A percentile compares a stretch with the other conserved stretches of the same genome.
These are phyloP conservation scores for Hymenochirus boettgeri DNA, from an alignment of 2,113 vertebrate species.

Conservation along the genomic window DNA sequence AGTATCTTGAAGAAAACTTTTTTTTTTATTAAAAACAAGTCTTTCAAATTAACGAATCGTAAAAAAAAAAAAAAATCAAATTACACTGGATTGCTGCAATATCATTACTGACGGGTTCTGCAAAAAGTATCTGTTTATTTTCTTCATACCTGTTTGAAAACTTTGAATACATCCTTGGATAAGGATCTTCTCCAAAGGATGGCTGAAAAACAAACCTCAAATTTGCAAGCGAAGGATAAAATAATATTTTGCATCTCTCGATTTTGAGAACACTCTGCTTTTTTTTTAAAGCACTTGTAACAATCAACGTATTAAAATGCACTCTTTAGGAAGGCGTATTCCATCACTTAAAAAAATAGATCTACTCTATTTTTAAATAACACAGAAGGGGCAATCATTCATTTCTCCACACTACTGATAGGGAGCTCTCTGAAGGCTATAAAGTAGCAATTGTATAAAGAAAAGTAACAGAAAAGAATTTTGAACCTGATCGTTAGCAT, in stretches of 20 bases:
- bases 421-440: conserved; percentile 60
- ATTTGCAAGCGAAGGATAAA: conserved; percentile 42
- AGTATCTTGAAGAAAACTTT: conserved; percentile 40
- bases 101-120: conserved; percentile 46
- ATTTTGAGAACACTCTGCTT: conserved; percentile 50
- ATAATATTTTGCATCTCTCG: conserved; percentile 42
- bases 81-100: conserved; percentile 55
- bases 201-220: conserved; percentile 42
- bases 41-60: too few species aligned
- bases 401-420: conserved; percentile 64
- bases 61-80: conserved; percentile 39
- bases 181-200: conserved; percentile 49
- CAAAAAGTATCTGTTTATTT: conserved; percentile 3
- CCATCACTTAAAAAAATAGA: conserved; percentile 60
- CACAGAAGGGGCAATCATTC: conserved; percentile 57
- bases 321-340: conserved; percentile 60
- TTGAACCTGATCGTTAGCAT: conserved; percentile 73
- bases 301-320: conserved; percentile 51
- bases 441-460: conserved; percentile 60
- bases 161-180: conserved; percentile 50
- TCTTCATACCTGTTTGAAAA: conserved; percentile 46
- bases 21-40: too few species aligned
- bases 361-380: conserved; percentile 56
- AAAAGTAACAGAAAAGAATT: conserved; percentile 56
- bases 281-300: conserved; percentile 56